phyloP scores from a whole-genome alignment of 2,113 vertebrate genomes.

The Pardalotus punctatus region DNA sequence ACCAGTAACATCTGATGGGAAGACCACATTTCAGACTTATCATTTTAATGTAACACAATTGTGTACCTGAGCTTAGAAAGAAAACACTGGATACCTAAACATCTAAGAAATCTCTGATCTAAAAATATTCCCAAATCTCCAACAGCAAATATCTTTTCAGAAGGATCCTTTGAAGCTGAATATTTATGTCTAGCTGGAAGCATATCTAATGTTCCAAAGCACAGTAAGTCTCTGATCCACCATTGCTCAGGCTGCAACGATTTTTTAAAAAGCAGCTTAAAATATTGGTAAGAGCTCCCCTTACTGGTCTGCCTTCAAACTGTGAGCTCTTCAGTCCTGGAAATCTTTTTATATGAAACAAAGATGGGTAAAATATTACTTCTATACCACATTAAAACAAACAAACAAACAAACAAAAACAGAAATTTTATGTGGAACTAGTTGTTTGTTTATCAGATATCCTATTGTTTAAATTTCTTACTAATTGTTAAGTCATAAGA shows the following conservation, averaged over 20 bases:
- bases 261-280: neutral
- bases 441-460: neutral
- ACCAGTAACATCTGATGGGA: neutral
- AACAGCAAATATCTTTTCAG: neutral
- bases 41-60: neutral
- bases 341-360: neutral
- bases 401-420: neutral
- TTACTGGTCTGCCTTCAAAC: conserved; percentile 30
- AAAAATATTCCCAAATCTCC: neutral
- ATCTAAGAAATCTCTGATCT: neutral
- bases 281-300: conserved; percentile 57
- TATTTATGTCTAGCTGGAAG: neutral
- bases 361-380: neutral
- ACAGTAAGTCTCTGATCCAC: neutral
- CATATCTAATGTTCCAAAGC: neutral
- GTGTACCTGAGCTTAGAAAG: neutral
- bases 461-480: neutral
- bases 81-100: neutral
- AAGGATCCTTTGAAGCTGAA: neutral
- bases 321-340: neutral
- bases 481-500: neutral
- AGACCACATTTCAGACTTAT: neutral
- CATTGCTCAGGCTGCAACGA: neutral
- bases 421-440: no score
- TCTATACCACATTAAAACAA: neutral